Conservation (phyloP, 2,888 invertebrate species). For the Julus scandinavius region DNA sequence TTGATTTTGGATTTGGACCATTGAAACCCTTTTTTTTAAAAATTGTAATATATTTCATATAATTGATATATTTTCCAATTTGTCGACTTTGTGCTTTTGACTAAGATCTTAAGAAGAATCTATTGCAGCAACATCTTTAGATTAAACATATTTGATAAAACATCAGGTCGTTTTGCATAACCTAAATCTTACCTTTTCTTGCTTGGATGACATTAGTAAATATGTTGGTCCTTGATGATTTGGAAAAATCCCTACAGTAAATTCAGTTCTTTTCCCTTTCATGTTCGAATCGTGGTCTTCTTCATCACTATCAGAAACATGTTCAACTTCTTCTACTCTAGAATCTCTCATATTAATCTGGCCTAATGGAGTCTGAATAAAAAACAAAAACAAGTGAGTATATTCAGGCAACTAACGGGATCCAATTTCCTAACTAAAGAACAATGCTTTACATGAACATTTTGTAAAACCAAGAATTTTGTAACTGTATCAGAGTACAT, state of each 20-base stretch:
- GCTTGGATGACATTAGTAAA: conserved; percentile 88
- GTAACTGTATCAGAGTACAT: no score
- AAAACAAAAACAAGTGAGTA: conserved; percentile 44
- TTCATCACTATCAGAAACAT: conserved; percentile 91
- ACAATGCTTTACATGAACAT: not conserved
- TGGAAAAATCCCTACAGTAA: conserved; percentile 94
- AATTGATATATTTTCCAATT: no score
- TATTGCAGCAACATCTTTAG: no score
- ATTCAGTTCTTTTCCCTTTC: conserved; percentile 70
- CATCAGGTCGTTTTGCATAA: not conserved
- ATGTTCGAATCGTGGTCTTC: conserved; percentile 74
- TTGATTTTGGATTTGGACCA: no score
- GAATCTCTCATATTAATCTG: conserved; percentile 97
- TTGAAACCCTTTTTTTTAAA: no score
- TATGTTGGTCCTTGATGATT: conserved; percentile 94
- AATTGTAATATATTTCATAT: no score
- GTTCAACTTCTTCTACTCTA: conserved; percentile 92
- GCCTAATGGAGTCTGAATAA: conserved; percentile 84
- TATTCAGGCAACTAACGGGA: not conserved
- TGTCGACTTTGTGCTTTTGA: no score
- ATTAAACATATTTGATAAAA: not conserved
- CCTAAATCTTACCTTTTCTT: conserved; percentile 84
- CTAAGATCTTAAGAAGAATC: no score
- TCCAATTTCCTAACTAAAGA: not conserved
- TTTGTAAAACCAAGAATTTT: no score